Percentiles rank a stretch among this genome's conserved stretches.
Evolutionary conservation across 1,140 invertebrate species (phyloP).

Genomic region (Macrobrachium rosenbergii): DNA sequence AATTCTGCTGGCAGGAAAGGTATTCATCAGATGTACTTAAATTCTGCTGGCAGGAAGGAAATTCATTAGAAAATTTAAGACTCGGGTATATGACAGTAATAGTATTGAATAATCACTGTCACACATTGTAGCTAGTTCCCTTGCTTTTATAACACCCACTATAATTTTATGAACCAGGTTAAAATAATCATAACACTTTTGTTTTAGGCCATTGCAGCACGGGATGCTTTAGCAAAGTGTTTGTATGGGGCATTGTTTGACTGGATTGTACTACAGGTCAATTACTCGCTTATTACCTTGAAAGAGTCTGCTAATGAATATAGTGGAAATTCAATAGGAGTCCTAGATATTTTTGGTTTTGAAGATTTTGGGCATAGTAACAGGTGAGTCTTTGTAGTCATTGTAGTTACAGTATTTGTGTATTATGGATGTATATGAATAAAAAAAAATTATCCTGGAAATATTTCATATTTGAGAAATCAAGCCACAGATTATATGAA

Average conservation of each 20-base stretch:
- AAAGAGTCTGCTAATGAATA: constrained; percentile 85
- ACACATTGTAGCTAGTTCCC: too few relatives aligned
- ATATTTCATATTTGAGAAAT: background rate
- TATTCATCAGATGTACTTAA: too few relatives aligned
- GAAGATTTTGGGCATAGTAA: constrained; percentile 81
- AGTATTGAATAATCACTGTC: too few relatives aligned
- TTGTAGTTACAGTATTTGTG: too few relatives aligned
- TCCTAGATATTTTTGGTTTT: constrained; percentile 97
- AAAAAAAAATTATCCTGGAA: constrained; percentile 31
- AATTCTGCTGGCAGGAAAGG: too few relatives aligned
- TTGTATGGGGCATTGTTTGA: constrained; percentile 96
- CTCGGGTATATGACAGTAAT: too few relatives aligned
- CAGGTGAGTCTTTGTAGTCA: constrained; percentile 63
- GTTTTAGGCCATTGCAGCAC: constrained; percentile 88
- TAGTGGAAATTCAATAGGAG: constrained; percentile 91
- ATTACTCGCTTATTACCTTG: constrained; percentile 81
- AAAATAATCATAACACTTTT: constrained; percentile 53
- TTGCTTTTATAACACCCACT: background rate
- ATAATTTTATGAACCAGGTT: constrained; percentile 66
- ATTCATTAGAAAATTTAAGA: too few relatives aligned
- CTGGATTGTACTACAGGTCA: constrained; percentile 96
- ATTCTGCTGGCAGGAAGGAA: too few relatives aligned
- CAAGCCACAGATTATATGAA: background rate
- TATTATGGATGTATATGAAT: background rate
- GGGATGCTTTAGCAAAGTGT: constrained; percentile 97